These are phyloP conservation scores for Scaptomyza caliginosa DNA, from an alignment of 2,888 invertebrate genomes.

Conservation along the genomic window DNA sequence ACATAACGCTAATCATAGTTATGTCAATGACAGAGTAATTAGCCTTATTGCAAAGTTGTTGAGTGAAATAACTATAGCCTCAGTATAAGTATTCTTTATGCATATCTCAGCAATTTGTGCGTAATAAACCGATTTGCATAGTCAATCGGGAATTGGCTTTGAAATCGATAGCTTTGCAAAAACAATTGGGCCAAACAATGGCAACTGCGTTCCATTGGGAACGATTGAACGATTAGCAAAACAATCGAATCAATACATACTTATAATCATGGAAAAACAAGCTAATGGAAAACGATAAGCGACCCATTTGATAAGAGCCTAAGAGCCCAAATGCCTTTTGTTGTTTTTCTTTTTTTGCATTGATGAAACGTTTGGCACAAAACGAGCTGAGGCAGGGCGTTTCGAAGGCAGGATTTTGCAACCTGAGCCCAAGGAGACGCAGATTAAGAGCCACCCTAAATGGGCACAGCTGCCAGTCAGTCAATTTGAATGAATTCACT, in stretches of 20 bases:
- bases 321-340: slow-evolving; percentile 26
- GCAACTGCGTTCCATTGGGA: slow-evolving; percentile 37
- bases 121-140: slow-evolving; percentile 49
- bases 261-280: slow-evolving; percentile 36
- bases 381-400: slow-evolving; percentile 2
- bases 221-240: slow-evolving; percentile 63
- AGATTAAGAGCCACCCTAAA: slow-evolving; percentile 51
- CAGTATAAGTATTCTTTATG: not conserved
- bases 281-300: slow-evolving; percentile 68
- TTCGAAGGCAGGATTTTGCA: slow-evolving; percentile 32
- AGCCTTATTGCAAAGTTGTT: too few relatives aligned
- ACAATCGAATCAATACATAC: slow-evolving; percentile 54
- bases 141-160: slow-evolving; percentile 41
- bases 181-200: slow-evolving; percentile 44
- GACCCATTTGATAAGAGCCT: slow-evolving; percentile 46
- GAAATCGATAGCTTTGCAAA: slow-evolving; percentile 58
- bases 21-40: not conserved
- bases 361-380: slow-evolving; percentile 55
- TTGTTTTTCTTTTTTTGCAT: slow-evolving; percentile 27
- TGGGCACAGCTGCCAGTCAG: slow-evolving; percentile 58
- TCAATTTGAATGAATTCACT: slow-evolving; percentile 76
- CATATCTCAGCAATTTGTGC: slow-evolving; percentile 32
- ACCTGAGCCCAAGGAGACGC: slow-evolving; percentile 40
- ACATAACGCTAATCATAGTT: not conserved
- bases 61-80: not conserved